These are phyloP conservation scores for Brachionus asplanchnoidis DNA, from an alignment of 1,140 invertebrate species.

Conservation along the genomic window DNA sequence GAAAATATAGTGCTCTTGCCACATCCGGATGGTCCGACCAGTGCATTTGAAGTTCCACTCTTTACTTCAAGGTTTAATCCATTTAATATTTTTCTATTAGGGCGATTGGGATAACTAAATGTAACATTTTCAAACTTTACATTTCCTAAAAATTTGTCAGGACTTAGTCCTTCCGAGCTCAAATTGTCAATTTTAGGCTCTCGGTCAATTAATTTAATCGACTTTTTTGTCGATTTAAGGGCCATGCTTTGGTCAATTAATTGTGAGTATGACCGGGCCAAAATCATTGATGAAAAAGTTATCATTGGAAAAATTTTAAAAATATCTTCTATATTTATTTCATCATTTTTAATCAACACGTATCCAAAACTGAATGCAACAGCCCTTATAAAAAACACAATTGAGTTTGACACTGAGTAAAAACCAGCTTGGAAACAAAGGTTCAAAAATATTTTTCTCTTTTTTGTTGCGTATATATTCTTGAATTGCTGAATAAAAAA, in stretches of 20 bases:
- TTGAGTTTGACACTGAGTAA: not conserved
- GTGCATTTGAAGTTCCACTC: slow-evolving; percentile 76
- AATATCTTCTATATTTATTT: not conserved
- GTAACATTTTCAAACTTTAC: slow-evolving; percentile 59
- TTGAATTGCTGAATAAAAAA: slow-evolving; percentile 10
- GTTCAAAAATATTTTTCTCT: not conserved
- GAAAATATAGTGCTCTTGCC: slow-evolving; percentile 56
- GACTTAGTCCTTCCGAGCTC: not conserved
- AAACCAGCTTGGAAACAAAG: not conserved
- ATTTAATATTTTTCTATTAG: slow-evolving; percentile 45
- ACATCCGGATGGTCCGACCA: slow-evolving; percentile 61
- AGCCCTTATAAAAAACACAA: slow-evolving; percentile 12
- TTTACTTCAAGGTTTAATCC: slow-evolving; percentile 68
- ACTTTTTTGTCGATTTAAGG: not conserved
- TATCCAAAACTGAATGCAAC: slow-evolving; percentile 17
- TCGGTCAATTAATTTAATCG: not conserved
- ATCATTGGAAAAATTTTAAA: not conserved
- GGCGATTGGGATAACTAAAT: slow-evolving; percentile 61
- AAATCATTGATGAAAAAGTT: not conserved
- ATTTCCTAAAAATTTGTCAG: slow-evolving; percentile 49
- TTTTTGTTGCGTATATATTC: not conserved
- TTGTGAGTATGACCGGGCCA: not conserved
- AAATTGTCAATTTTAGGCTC: slow-evolving; percentile 17
- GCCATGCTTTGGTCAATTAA: not conserved
- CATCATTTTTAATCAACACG: not conserved